phyloP scores from a whole-genome alignment of 2,113 vertebrate genomes.

The Engraulis encrasicolus region DNA sequence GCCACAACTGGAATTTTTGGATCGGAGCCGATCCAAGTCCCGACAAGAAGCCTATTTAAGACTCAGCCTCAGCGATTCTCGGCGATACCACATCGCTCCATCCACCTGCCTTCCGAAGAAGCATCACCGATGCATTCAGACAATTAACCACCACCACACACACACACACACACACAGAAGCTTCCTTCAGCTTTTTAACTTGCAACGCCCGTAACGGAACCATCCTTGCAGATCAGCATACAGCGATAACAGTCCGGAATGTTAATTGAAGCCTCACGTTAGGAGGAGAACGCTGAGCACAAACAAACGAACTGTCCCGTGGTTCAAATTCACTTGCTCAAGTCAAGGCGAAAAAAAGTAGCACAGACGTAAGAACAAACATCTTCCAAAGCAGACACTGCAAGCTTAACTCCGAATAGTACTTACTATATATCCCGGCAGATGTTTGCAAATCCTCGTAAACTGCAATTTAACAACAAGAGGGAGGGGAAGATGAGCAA shows the following conservation, averaged over 20 bases:
- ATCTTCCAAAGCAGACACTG: conserved; percentile 37
- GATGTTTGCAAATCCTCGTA: conserved; percentile 68
- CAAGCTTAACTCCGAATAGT: conserved; percentile 55
- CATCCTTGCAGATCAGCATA: neutral
- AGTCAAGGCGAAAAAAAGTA: conserved; percentile 18
- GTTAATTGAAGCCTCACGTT: neutral
- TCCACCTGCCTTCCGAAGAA: neutral
- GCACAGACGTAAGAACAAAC: conserved; percentile 22
- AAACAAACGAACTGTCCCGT: conserved; percentile 11
- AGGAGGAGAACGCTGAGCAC: neutral
- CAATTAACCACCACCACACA: neutral
- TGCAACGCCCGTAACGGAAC: neutral
- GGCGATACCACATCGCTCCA: too few relatives aligned
- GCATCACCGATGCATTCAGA: neutral
- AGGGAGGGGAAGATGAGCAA: conserved; percentile 47
- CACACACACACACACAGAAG: too few relatives aligned
- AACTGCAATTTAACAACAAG: conserved; percentile 71
- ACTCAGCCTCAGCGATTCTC: neutral
- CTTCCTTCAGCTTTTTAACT: neutral
- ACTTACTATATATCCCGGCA: conserved; percentile 72
- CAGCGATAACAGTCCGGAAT: neutral
- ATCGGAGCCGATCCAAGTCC: neutral
- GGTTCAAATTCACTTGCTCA: conserved; percentile 18
- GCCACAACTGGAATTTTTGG: neutral
- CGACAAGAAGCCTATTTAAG: neutral